Evolutionary conservation across 1,140 invertebrate species (phyloP), one percentile per base, ranked within the genome.

Genomic region (Stegodyphus mimosarum): DNA sequence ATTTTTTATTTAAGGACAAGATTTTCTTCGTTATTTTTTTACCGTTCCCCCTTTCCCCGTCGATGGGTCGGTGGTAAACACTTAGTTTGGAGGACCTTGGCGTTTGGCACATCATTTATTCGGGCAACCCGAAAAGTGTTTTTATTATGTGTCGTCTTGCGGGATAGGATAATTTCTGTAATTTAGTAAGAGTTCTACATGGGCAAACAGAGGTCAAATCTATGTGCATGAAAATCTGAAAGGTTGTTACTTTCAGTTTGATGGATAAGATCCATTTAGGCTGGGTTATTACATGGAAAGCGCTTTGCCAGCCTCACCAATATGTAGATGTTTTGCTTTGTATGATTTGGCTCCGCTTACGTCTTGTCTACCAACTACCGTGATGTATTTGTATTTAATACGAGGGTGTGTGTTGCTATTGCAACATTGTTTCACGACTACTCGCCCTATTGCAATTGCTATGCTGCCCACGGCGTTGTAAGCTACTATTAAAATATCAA

Each of bases 341-440:
- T 33, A 7, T 48, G 74, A 64, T 64, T 66, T 76, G 48, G 60
- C 74, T 66, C 15, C 48, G 18, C 77, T 67, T 67, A 67, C 64
- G 50, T 67, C 50, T 53, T 52, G 49, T 51, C 49, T 50, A 67
- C 49, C 76, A 69, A 78, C 63, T 74, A 1, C 49, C 66, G 71
- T 83, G 79, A 83, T 83, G 79, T 64, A 83, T 83, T 72, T 18
- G 79, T 60, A 83, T 73, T 83, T 83, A 83, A 83, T 83, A 64
- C 49, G 79, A 74, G 60, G 79, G 79, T 71, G 79, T 72, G 79
- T 17, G 18, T 73, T 55, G 11, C 49, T 49, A 33, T 83, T 83
- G 79, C 69, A 63, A 83, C 79, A 83, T 74, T 83, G 69, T 83
- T 73, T 83, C 69, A 64, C 17, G 69, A 66, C 49, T 53, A 50